Evolutionary conservation across 2,888 invertebrate genomes (phyloP).

Genomic region (Pardosa pseudoannulata): DNA sequence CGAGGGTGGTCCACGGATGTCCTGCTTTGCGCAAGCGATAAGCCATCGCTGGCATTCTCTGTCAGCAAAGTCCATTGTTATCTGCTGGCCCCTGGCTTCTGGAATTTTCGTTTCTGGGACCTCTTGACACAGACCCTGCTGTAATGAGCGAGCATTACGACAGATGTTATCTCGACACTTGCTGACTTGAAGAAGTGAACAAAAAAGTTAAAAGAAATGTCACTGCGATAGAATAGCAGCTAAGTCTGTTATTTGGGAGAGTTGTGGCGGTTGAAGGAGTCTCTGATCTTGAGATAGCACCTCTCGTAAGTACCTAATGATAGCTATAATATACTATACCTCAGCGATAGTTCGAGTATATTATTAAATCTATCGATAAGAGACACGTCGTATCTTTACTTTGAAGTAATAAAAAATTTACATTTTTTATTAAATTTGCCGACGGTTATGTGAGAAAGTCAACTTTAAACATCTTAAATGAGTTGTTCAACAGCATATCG

Average conservation of each 20-base stretch:
- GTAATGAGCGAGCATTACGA: constrained; percentile 62
- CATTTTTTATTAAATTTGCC: too few species aligned
- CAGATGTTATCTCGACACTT: constrained; percentile 33
- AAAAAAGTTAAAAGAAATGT: constrained; percentile 17
- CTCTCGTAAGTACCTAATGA: background rate
- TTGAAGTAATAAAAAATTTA: too few species aligned
- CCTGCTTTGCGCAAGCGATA: constrained; percentile 59
- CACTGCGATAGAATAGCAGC: too few species aligned
- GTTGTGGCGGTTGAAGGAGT: too few species aligned
- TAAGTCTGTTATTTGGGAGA: too few species aligned
- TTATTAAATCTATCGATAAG: too few species aligned
- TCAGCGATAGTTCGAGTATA: background rate
- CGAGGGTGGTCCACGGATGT: constrained; percentile 63
- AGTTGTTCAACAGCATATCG: too few species aligned
- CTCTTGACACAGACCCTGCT: constrained; percentile 43
- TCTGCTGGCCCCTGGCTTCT: constrained; percentile 49
- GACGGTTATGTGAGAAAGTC: too few species aligned
- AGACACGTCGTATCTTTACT: too few species aligned
- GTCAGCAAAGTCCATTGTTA: constrained; percentile 62
- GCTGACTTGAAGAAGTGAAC: background rate
- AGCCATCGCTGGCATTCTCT: constrained; percentile 53
- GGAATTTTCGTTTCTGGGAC: constrained; percentile 56
- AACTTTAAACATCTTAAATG: too few species aligned
- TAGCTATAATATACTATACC: background rate
- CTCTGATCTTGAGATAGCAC: too few species aligned